Evolutionary conservation across 2,113 vertebrate species (phyloP).

Genomic region (Halichoeres trimaculatus): DNA sequence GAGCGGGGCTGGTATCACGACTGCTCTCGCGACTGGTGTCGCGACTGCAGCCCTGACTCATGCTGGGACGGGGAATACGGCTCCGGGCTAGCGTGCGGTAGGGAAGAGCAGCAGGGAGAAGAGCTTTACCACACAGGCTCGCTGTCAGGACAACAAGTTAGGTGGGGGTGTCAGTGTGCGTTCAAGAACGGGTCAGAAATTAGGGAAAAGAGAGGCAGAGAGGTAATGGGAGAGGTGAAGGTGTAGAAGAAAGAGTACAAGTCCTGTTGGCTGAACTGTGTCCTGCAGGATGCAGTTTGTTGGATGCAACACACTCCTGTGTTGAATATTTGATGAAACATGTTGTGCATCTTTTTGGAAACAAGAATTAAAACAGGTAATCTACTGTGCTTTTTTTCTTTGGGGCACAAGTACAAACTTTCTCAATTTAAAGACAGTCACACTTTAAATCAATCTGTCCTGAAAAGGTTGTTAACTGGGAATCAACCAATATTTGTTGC

Average conservation of each 20-base stretch:
- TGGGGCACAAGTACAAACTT: no score
- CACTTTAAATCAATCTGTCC: no score
- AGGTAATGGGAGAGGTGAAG: background rate
- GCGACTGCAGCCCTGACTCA: slow-evolving; percentile 99
- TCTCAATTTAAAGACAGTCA: no score
- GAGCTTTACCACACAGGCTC: slow-evolving; percentile 94
- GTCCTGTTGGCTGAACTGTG: background rate
- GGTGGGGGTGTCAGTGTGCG: slow-evolving; percentile 65
- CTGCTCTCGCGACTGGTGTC: slow-evolving; percentile 99
- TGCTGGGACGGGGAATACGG: slow-evolving; percentile 99
- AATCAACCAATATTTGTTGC: no score
- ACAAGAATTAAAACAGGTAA: no score
- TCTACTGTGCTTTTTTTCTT: no score
- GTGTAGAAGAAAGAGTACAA: background rate
- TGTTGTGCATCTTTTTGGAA: no score
- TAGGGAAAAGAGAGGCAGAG: background rate
- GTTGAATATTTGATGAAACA: no score
- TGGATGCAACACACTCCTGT: no score
- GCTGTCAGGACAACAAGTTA: slow-evolving; percentile 85
- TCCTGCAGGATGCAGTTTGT: background rate
- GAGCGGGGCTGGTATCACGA: slow-evolving; percentile 98
- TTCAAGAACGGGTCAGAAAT: slow-evolving; percentile 28
- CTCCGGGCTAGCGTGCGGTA: slow-evolving; percentile 99
- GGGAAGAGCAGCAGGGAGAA: slow-evolving; percentile 95
- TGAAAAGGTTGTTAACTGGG: no score